Base-by-base conservation (phyloP, 2,797 vertebrate species). In the Sphenopsis melanotis region DNA sequence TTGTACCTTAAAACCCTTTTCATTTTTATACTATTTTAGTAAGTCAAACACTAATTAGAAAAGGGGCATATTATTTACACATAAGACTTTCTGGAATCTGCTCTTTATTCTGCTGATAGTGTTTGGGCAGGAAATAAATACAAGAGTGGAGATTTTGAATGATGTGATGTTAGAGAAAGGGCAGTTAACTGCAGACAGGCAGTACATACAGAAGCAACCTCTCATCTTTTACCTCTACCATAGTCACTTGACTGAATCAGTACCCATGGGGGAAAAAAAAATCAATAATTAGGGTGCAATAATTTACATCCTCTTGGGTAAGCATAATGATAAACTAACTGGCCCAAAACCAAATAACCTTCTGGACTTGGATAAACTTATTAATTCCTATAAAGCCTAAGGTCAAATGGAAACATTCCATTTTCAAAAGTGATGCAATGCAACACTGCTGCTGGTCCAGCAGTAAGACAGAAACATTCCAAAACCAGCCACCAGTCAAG, bases 211-310 rank as follows among this genome's bases (percentile, higher is more conserved):
- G 20, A 86, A 57, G 9, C 10, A 83, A 27, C 11, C 24, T 14
- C 30, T 90, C n/a, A 63, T 32, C 34, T 39, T 77, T 57, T 44
- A 83, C 10, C 27, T 65, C 52, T 20, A 32, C 12, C 9, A 23
- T 1, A 18, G 24, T 29, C 53, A 87, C 11, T 36, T 36, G 71
- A 78, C 14, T 34, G 52, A 80, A 78, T 66, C 56, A 61, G 52
- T n/a, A 75, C 0, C 9, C 27, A 46, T 0, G 6, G 9, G 13
- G 8, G 2, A 34, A 29, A 66, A 46, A 49, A 47, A 76, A 17
- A 13, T 26, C 29, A 57, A 2, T n/a, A 70, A 37, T 34, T 55
- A 74, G 5, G 2, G 23, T 61, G 18, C 55, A 69, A 18, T 39
- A 49, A 37, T 61, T 84, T 42, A 59, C 30, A 76, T 11, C 23